A percentile compares a stretch with the other conserved stretches of the same genome.
These are phyloP conservation scores for Theristicus caerulescens DNA, from an alignment of 2,113 vertebrate genomes.

Conservation along the genomic window DNA sequence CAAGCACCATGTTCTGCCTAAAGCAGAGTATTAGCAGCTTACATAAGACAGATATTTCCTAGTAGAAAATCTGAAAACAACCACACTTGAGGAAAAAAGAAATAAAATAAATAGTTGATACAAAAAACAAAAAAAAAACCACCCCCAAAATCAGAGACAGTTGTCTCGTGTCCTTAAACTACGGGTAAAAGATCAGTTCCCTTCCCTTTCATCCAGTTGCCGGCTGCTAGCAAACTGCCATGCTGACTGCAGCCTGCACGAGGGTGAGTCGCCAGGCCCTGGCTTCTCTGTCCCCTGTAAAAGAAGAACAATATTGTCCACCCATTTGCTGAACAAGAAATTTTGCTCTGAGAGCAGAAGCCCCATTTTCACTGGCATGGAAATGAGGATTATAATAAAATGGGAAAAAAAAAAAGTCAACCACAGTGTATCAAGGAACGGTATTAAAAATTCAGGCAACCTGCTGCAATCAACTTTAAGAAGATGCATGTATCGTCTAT, in stretches of 20 bases:
- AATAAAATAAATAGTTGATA: background rate
- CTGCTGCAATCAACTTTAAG: constrained; percentile 5
- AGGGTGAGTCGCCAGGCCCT: background rate
- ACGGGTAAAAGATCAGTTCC: background rate
- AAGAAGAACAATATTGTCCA: background rate
- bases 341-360: constrained; percentile 20
- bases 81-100: background rate
- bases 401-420: background rate
- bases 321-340: background rate
- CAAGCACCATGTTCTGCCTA: constrained; percentile 59
- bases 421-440: background rate
- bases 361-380: background rate
- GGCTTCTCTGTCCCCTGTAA: background rate
- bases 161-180: background rate
- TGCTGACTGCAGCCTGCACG: background rate
- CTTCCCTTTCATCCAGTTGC: background rate
- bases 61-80: background rate
- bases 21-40: constrained; percentile 64
- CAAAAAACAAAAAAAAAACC: background rate
- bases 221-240: background rate
- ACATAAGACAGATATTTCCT: constrained; percentile 7
- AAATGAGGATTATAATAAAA: constrained; percentile 44
- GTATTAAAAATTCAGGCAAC: constrained; percentile 43
- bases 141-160: background rate
- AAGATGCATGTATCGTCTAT: background rate